These are phyloP conservation scores for Miichthys miiuy DNA, from an alignment of 2,797 vertebrate genomes.

Conservation along the genomic window DNA sequence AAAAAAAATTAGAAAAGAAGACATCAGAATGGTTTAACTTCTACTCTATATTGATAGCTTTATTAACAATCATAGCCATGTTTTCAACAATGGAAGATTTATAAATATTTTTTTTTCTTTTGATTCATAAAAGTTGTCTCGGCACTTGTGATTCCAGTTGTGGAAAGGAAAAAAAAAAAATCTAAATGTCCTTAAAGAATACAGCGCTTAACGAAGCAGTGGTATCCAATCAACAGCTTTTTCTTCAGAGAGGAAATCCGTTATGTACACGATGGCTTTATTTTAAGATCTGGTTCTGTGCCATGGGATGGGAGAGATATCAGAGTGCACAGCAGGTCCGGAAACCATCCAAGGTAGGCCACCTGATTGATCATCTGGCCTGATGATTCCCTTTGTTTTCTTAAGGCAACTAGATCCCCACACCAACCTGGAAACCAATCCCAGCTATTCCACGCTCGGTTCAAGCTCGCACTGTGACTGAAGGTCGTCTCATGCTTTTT, in stretches of 20 bases:
- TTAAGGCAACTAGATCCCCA: slow-evolving; percentile 65
- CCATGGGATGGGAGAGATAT: slow-evolving; percentile 61
- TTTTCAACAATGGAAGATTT: slow-evolving; percentile 86
- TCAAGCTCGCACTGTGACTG: slow-evolving; percentile 58
- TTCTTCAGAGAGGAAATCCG: slow-evolving; percentile 78
- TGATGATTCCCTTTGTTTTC: slow-evolving; percentile 65
- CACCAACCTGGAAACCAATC: slow-evolving; percentile 67
- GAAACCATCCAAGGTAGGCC: slow-evolving; percentile 77
- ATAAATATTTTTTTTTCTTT: slow-evolving; percentile 86
- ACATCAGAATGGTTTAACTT: slow-evolving; percentile 80
- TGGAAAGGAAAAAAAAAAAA: slow-evolving; percentile 64
- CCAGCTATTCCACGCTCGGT: slow-evolving; percentile 78
- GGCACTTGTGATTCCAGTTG: slow-evolving; percentile 87
- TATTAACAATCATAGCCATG: slow-evolving; percentile 88
- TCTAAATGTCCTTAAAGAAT: slow-evolving; percentile 71
- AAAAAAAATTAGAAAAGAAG: slow-evolving; percentile 74
- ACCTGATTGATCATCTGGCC: slow-evolving; percentile 66
- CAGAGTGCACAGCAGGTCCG: slow-evolving; percentile 70
- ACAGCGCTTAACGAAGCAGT: slow-evolving; percentile 69
- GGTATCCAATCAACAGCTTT: slow-evolving; percentile 81
- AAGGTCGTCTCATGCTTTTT: slow-evolving; percentile 37
- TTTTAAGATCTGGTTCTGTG: slow-evolving; percentile 71
- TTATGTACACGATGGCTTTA: slow-evolving; percentile 75
- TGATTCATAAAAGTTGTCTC: slow-evolving; percentile 83
- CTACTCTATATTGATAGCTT: slow-evolving; percentile 86